phyloP scores from a whole-genome alignment of 2,888 invertebrate species.

The Ormyrus rosae region DNA sequence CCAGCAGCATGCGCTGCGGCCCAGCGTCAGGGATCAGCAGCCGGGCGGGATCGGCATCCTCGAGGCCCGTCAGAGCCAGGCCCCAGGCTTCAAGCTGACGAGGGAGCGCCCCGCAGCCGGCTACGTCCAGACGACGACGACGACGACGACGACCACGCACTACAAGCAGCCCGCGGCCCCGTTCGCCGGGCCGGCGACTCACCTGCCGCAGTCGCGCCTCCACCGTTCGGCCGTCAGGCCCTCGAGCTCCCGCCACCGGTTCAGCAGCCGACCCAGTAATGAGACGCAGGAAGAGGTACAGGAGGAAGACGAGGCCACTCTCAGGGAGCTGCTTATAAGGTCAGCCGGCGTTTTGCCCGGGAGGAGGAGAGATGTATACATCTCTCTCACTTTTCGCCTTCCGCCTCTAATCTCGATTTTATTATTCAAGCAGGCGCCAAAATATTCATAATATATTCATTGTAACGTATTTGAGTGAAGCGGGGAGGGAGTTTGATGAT shows the following conservation, averaged over 20 bases:
- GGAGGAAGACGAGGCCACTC: conserved; percentile 91
- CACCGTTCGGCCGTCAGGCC: conserved; percentile 66
- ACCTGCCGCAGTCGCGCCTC: not conserved
- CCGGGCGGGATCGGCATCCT: conserved; percentile 68
- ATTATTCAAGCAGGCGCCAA: no score
- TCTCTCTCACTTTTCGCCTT: no score
- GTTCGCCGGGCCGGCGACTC: conserved; percentile 20
- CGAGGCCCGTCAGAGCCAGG: conserved; percentile 51
- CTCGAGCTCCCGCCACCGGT: conserved; percentile 71
- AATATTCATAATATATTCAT: no score
- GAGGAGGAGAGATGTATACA: no score
- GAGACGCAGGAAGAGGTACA: conserved; percentile 88
- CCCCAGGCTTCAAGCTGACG: conserved; percentile 75
- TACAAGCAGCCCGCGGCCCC: conserved; percentile 56
- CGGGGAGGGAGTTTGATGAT: no score
- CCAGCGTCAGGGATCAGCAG: conserved; percentile 70
- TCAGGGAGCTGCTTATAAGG: conserved; percentile 96
- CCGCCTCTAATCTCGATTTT: no score
- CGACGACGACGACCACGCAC: conserved; percentile 65
- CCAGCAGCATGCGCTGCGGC: conserved; percentile 71
- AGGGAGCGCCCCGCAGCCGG: conserved; percentile 72
- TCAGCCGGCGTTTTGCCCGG: conserved; percentile 72
- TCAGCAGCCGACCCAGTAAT: conserved; percentile 83
- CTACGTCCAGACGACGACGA: conserved; percentile 71
- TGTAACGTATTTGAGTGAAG: no score